Conservation (phyloP, 1,140 invertebrate genomes). For the Brachionus asplanchnoidis region DNA sequence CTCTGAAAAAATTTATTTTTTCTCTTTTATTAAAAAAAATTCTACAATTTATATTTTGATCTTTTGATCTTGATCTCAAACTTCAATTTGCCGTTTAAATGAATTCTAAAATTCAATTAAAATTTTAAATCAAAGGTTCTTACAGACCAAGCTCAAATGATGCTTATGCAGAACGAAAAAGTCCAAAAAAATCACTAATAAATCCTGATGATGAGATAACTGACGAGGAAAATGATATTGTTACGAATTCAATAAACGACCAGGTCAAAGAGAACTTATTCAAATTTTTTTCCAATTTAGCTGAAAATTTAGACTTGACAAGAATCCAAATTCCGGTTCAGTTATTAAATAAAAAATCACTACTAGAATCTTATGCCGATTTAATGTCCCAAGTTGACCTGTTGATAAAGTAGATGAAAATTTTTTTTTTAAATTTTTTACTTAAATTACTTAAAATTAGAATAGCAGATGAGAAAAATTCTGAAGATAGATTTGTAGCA, state of each 20-base stretch:
- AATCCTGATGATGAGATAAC: conserved; percentile 9
- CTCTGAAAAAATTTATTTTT: too few species aligned
- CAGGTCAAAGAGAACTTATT: background rate
- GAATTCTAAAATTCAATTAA: too few species aligned
- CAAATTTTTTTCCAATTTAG: conserved; percentile 3
- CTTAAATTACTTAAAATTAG: conserved; percentile 19
- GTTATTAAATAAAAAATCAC: conserved; percentile 58
- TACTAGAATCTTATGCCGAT: conserved; percentile 63
- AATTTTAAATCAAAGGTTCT: background rate
- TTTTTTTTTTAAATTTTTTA: background rate
- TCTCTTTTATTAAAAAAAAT: too few species aligned
- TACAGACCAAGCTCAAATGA: background rate
- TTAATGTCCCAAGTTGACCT: conserved; percentile 60
- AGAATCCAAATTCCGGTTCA: background rate
- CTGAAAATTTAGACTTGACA: background rate
- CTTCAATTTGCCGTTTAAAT: too few species aligned
- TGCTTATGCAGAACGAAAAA: background rate
- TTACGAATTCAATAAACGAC: background rate
- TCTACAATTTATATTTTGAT: too few species aligned
- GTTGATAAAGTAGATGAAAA: conserved; percentile 49
- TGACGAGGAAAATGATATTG: background rate
- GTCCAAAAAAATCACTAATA: conserved; percentile 14
- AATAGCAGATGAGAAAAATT: conserved; percentile 45
- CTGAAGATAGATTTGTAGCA: conserved; percentile 58
- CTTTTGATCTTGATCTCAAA: too few species aligned